These are phyloP conservation scores for Drosophila sordidula DNA, from an alignment of 2,888 invertebrate species.

Conservation along the genomic window DNA sequence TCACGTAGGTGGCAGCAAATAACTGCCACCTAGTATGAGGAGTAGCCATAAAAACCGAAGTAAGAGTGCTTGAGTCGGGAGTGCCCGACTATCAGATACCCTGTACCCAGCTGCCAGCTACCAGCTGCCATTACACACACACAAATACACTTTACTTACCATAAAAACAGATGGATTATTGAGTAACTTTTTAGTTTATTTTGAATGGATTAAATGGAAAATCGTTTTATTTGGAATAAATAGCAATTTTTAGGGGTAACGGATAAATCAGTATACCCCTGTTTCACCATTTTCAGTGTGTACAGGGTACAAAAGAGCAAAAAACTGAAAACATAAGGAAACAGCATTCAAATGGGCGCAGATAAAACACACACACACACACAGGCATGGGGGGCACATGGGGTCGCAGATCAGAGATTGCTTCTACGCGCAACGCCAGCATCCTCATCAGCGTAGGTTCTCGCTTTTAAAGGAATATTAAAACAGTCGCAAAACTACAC, in stretches of 20 bases:
- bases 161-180: too few species aligned
- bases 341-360: slow-evolving; percentile 37
- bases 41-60: slow-evolving; percentile 28
- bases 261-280: neutral
- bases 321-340: slow-evolving; percentile 26
- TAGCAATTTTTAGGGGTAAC: too few species aligned
- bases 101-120: neutral
- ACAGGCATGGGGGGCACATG: neutral
- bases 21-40: slow-evolving; percentile 49
- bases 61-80: neutral
- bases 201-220: too few species aligned
- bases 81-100: neutral
- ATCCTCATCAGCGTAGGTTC: slow-evolving; percentile 17
- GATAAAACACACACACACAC: neutral
- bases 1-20: slow-evolving; percentile 75
- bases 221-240: too few species aligned
- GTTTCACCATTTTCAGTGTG: neutral
- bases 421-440: slow-evolving; percentile 26
- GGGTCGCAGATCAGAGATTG: slow-evolving; percentile 19
- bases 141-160: too few species aligned
- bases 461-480: slow-evolving; percentile 72
- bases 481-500: slow-evolving; percentile 53
- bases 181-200: too few species aligned
- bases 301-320: slow-evolving; percentile 8
- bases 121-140: too few species aligned